phyloP scores from a whole-genome alignment of 2,888 invertebrate genomes.

The Hemithea aestivaria region DNA sequence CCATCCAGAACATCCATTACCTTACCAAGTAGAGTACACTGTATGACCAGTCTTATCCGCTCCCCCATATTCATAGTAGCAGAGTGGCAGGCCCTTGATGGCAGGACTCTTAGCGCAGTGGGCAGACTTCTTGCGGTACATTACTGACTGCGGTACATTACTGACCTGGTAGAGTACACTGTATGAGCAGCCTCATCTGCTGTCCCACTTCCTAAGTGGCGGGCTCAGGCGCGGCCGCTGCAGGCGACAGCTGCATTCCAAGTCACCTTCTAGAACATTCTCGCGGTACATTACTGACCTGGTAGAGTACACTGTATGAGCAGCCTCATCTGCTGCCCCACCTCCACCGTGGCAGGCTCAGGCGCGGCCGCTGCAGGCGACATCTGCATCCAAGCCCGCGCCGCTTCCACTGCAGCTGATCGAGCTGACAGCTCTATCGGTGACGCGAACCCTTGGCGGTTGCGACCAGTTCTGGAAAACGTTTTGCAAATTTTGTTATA shows the following conservation, averaged over 20 bases:
- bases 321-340: slow-evolving; percentile 85
- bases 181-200: slow-evolving; percentile 82
- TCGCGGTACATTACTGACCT: no score
- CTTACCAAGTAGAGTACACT: no score
- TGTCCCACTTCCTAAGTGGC: slow-evolving; percentile 85
- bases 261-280: no score
- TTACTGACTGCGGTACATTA: no score
- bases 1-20: no score
- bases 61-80: no score
- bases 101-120: no score
- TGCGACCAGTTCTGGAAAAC: slow-evolving; percentile 77
- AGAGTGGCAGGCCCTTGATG: no score
- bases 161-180: slow-evolving; percentile 81
- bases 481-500: not conserved
- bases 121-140: no score
- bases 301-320: slow-evolving; percentile 82
- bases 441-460: slow-evolving; percentile 72
- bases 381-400: slow-evolving; percentile 87
- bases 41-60: no score
- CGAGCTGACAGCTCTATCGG: slow-evolving; percentile 39
- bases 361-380: slow-evolving; percentile 57
- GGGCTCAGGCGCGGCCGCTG: slow-evolving; percentile 57
- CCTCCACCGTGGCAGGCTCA: slow-evolving; percentile 81
- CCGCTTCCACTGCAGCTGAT: slow-evolving; percentile 57
- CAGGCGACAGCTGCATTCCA: slow-evolving; percentile 85